These are phyloP conservation scores for Rachycentron canadum DNA, from an alignment of 2,797 vertebrate species.

Conservation along the genomic window DNA sequence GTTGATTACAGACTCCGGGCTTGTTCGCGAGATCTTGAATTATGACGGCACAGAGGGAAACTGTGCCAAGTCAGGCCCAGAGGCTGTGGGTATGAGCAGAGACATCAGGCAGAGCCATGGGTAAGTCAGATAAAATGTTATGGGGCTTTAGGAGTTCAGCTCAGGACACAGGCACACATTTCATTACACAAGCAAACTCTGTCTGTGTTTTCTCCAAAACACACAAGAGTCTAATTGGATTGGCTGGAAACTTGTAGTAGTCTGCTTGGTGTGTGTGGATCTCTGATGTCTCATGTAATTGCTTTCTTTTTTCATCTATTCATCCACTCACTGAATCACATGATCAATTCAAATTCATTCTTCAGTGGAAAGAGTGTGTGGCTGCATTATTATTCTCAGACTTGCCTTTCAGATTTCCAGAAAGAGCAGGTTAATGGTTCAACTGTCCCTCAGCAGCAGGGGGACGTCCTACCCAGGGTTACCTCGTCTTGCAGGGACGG, in stretches of 20 bases:
- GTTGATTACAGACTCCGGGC: slow-evolving; percentile 65
- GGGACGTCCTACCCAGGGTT: slow-evolving; percentile 24
- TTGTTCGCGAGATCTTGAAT: slow-evolving; percentile 81
- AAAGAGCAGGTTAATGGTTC: slow-evolving; percentile 40
- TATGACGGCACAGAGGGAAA: slow-evolving; percentile 72
- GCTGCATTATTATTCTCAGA: slow-evolving; percentile 25
- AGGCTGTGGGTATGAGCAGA: slow-evolving; percentile 39
- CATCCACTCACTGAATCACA: slow-evolving; percentile 17
- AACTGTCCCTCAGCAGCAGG: slow-evolving; percentile 45
- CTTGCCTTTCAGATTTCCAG: slow-evolving; percentile 66
- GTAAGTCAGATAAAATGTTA: slow-evolving; percentile 23
- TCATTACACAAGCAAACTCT: slow-evolving; percentile 12
- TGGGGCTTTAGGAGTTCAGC: not conserved
- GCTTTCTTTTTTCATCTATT: not conserved
- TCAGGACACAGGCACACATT: slow-evolving; percentile 26
- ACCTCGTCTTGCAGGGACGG: slow-evolving; percentile 13
- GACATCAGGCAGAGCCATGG: slow-evolving; percentile 3
- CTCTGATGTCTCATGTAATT: not conserved
- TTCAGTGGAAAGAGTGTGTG: not conserved
- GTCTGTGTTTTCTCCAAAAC: not conserved
- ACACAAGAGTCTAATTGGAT: no score
- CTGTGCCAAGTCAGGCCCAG: slow-evolving; percentile 74
- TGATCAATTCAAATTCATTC: not conserved
- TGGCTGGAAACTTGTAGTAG: not conserved
- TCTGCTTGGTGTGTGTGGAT: slow-evolving; percentile 21